Evolutionary conservation across 1,140 invertebrate species (phyloP).

Genomic region (Lucilia cuprina): DNA sequence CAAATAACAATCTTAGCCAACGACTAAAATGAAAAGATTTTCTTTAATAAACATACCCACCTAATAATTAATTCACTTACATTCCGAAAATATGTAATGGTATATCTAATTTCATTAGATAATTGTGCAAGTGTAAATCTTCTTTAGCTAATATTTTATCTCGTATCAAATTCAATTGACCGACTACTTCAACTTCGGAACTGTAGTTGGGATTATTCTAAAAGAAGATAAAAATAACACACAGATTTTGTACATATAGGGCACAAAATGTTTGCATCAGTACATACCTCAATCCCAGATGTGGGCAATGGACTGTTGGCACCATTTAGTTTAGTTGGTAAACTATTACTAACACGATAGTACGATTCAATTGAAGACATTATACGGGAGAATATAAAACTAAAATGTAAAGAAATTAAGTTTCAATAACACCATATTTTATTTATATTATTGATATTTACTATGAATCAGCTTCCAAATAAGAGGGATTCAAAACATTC

Average conservation of each 20-base stretch:
- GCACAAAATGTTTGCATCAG: not conserved
- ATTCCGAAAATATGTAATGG: slow-evolving; percentile 83
- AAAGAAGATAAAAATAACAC: not conserved
- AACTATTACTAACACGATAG: slow-evolving; percentile 70
- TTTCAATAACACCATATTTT: not conserved
- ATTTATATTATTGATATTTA: slow-evolving; percentile 61
- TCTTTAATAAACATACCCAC: not conserved
- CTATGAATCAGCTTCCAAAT: slow-evolving; percentile 79
- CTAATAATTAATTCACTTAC: slow-evolving; percentile 65
- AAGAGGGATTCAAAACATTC: slow-evolving; percentile 69
- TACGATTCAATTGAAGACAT: slow-evolving; percentile 77
- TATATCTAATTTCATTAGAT: slow-evolving; percentile 75
- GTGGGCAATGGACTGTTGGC: not conserved
- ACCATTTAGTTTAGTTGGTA: slow-evolving; percentile 58
- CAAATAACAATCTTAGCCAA: slow-evolving; percentile 81
- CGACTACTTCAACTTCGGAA: slow-evolving; percentile 70
- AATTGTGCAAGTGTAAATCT: slow-evolving; percentile 72
- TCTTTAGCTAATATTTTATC: slow-evolving; percentile 72
- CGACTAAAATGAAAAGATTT: slow-evolving; percentile 66
- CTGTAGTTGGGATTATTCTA: not conserved
- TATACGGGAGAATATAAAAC: slow-evolving; percentile 74
- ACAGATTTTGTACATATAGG: not conserved
- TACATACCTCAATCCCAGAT: slow-evolving; percentile 39
- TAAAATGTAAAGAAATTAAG: slow-evolving; percentile 60
- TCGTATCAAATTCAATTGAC: slow-evolving; percentile 74